phyloP scores from a whole-genome alignment of 2,113 vertebrate genomes.

The Pontoporia blainvillei region DNA sequence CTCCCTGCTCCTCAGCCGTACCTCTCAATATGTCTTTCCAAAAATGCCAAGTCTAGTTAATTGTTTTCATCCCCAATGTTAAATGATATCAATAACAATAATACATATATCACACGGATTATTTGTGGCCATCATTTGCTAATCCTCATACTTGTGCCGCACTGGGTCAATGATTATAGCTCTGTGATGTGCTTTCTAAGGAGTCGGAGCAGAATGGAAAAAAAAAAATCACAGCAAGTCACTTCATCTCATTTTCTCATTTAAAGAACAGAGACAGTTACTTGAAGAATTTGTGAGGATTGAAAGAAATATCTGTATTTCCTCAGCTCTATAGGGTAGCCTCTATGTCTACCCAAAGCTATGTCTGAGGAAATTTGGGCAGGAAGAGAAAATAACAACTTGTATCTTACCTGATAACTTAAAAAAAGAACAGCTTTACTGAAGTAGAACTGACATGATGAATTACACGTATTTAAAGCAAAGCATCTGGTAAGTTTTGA shows the following conservation, averaged over 20 bases:
- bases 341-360: not conserved
- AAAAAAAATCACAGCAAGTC: not conserved
- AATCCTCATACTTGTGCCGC: not conserved
- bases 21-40: not conserved
- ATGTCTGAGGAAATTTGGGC: not conserved
- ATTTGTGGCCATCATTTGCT: not conserved
- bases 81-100: not conserved
- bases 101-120: not conserved
- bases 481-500: not conserved
- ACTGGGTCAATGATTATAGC: too few species aligned
- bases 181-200: not conserved
- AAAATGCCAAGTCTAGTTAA: not conserved
- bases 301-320: not conserved
- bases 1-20: not conserved
- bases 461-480: not conserved
- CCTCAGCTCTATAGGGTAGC: not conserved
- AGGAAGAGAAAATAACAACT: not conserved
- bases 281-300: not conserved
- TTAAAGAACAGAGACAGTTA: not conserved
- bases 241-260: not conserved
- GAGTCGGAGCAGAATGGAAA: rapidly evolving
- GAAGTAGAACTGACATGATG: not conserved
- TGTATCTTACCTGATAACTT: not conserved
- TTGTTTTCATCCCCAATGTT: not conserved
- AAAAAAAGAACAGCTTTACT: not conserved